Evolutionary conservation across 2,797 vertebrate species (phyloP).

Genomic region (Helarctos malayanus): DNA sequence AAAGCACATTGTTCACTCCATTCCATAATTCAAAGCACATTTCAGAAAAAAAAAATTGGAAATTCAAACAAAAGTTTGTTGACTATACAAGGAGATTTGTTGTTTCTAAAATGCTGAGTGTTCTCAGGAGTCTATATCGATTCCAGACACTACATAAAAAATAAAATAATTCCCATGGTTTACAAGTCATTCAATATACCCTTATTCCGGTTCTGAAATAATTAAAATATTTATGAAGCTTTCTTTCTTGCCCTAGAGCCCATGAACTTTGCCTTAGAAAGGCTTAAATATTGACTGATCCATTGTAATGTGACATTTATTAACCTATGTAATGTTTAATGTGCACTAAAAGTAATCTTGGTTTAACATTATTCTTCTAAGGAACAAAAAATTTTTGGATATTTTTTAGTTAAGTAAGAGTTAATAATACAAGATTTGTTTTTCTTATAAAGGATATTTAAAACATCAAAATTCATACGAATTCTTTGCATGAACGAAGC

Average conservation of each 20-base stretch:
- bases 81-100: background rate
- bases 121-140: background rate
- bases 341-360: constrained; percentile 28
- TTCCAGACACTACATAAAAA: background rate
- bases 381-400: constrained; percentile 49
- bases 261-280: constrained; percentile 69
- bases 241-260: constrained; percentile 63
- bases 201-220: constrained; percentile 61
- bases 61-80: constrained; percentile 29
- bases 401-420: constrained; percentile 22
- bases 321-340: constrained; percentile 69
- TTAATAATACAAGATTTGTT: constrained; percentile 37
- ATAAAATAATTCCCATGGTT: constrained; percentile 44
- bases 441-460: background rate
- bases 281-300: constrained; percentile 75
- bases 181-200: constrained; percentile 43
- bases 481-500: background rate
- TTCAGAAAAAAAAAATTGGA: constrained; percentile 28
- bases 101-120: background rate
- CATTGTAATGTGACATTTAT: constrained; percentile 70
- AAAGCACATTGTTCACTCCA: background rate
- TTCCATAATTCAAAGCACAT: background rate
- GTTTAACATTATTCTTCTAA: constrained; percentile 34
- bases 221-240: constrained; percentile 77
- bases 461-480: background rate